Base-by-base conservation (phyloP, 2,113 vertebrate genomes). In the Phalacrocorax brasilianus region DNA sequence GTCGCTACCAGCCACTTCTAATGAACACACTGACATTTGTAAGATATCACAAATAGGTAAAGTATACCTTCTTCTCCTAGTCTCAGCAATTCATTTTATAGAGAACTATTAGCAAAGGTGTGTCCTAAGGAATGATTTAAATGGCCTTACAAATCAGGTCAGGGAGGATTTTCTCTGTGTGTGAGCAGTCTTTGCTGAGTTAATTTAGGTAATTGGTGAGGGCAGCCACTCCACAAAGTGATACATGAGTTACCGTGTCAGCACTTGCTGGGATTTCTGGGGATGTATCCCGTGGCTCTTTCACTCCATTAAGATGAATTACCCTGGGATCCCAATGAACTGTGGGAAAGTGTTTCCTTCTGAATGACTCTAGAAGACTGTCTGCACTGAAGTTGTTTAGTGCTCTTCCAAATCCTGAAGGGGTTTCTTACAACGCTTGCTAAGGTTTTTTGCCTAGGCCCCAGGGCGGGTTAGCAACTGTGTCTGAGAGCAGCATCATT, bases 241-340 rank as follows among this genome's bases (percentile, higher is more conserved):
- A 72, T 83, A 11, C 59, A 14, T 38, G 50, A 91, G 50, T 83
- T 84, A 81, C 65, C 0, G 0, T 63, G 91, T 88, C 93, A 94
- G 83, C 76, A 87, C 83, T 96, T 95, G 82, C 86, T 81, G 61
- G 65, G 73, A 61, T 94, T 96, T 81, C 83, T 93, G 76, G 59
- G 72, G 56, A 47, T 74, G 35, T 72, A 84, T 81, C 83, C 83
- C 12, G 2, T 78, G 76, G 85, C 76, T 89, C 44, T 91, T 92
- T 94, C 52, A 86, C 61, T 90, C 74, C 82, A 84, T 81, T 91
- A 92, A 77, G 40, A 52, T 30, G 47, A 94, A 90, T 88, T 77
- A 59, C 67, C 13, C 27, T 49, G 23, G 30, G 79, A 81, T 90
- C 68, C 65, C 55, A 86, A 4, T 11, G 83, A 95, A 65, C 85